Percentiles rank a stretch among this genome's conserved stretches.
Conservation (phyloP, 2,888 invertebrate species). For the Clistopyga incitator region DNA sequence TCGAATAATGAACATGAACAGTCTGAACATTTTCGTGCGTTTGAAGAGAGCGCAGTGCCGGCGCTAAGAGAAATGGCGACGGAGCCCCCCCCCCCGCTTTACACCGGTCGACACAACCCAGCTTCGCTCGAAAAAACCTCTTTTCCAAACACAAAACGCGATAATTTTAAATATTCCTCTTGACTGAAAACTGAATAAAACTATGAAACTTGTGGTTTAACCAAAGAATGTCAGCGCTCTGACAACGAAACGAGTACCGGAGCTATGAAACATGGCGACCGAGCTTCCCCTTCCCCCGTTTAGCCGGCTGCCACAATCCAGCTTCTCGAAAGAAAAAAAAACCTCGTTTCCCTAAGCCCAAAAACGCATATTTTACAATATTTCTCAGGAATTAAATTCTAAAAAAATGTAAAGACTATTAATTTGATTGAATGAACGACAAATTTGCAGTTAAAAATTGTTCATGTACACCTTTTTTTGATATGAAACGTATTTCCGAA, state of each 20-base stretch:
- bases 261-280: too few species aligned
- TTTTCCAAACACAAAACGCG: neutral
- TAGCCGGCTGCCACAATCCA: too few species aligned
- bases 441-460: too few species aligned
- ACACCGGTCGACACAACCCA: neutral
- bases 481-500: too few species aligned
- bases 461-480: too few species aligned
- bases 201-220: neutral
- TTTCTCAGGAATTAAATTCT: too few species aligned
- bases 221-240: conserved; percentile 25
- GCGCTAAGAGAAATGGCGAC: conserved; percentile 63
- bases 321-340: too few species aligned
- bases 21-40: neutral
- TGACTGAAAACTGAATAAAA: neutral
- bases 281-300: conserved; percentile 68
- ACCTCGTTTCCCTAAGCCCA: too few species aligned
- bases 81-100: conserved; percentile 65
- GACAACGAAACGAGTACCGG: conserved; percentile 50
- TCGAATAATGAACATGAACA: neutral
- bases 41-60: conserved; percentile 41
- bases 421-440: too few species aligned
- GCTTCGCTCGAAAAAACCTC: neutral
- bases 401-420: too few species aligned
- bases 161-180: neutral
- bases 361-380: too few species aligned